phyloP scores from a whole-genome alignment of 2,888 invertebrate genomes.

The Stegana nigrithorax region DNA sequence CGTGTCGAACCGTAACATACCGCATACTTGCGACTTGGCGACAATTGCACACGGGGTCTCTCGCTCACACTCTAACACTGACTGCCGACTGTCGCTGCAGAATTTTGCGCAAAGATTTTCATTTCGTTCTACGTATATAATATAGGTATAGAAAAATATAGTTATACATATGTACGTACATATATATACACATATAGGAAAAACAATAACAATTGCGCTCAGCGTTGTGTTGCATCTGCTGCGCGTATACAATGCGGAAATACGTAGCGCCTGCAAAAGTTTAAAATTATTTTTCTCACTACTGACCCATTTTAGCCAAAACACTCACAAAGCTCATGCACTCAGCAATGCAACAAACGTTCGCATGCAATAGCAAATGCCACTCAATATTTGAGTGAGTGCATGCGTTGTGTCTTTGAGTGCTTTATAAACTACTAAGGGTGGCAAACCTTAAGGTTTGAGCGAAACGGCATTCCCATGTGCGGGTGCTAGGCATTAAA shows the following conservation, averaged over 20 bases:
- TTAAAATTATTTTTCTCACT: slow-evolving; percentile 42
- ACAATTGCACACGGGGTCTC: background rate
- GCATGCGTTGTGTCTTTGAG: slow-evolving; percentile 24
- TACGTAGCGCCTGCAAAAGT: slow-evolving; percentile 18
- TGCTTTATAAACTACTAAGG: slow-evolving; percentile 24
- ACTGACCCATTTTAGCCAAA: slow-evolving; percentile 61
- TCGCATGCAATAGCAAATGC: slow-evolving; percentile 12
- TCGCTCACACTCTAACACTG: slow-evolving; percentile 34
- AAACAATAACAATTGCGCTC: slow-evolving; percentile 22
- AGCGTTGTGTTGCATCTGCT: slow-evolving; percentile 30
- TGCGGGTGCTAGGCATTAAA: slow-evolving; percentile 26
- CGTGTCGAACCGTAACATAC: slow-evolving; percentile 1
- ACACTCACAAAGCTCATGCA: slow-evolving; percentile 41
- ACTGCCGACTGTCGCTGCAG: slow-evolving; percentile 38
- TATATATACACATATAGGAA: background rate
- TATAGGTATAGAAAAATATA: slow-evolving; percentile 1
- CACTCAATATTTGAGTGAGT: slow-evolving; percentile 15
- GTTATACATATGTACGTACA: slow-evolving; percentile 24
- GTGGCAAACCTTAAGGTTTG: too few relatives aligned
- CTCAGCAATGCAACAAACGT: slow-evolving; percentile 31
- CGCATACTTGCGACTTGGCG: slow-evolving; percentile 31
- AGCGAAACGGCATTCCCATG: too few relatives aligned
- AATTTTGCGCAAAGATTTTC: slow-evolving; percentile 16
- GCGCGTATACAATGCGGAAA: slow-evolving; percentile 46
- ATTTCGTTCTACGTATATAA: slow-evolving; percentile 17